These are phyloP conservation scores for Rhinatrema bivittatum DNA, from an alignment of 2,797 vertebrate genomes.

Conservation along the genomic window DNA sequence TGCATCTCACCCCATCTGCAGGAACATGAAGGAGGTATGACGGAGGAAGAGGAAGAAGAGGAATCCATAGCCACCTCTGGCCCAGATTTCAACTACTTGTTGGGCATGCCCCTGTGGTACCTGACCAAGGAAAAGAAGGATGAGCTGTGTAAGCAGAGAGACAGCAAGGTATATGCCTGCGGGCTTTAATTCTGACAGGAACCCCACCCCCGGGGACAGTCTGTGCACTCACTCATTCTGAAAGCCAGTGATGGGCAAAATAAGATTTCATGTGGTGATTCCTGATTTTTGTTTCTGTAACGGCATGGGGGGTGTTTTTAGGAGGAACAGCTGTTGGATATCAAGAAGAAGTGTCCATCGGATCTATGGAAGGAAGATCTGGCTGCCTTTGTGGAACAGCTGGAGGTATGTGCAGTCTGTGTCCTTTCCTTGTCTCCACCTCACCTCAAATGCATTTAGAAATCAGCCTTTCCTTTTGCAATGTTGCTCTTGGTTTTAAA, in stretches of 20 bases:
- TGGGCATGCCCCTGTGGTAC: conserved; percentile 96
- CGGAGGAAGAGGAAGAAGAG: conserved; percentile 40
- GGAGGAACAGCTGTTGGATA: conserved; percentile 67
- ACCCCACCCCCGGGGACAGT: too few relatives aligned
- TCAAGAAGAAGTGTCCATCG: conserved; percentile 67
- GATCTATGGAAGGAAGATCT: conserved; percentile 90
- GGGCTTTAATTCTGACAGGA: too few relatives aligned
- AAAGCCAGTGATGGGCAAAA: too few relatives aligned
- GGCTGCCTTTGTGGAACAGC: conserved; percentile 76
- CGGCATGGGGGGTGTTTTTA: too few relatives aligned
- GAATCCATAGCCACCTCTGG: conserved; percentile 54
- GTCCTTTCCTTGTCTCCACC: too few relatives aligned
- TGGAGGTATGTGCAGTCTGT: conserved; percentile 59
- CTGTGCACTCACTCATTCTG: too few relatives aligned
- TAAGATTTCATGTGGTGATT: too few relatives aligned
- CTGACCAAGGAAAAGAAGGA: conserved; percentile 96
- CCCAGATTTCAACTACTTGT: conserved; percentile 92
- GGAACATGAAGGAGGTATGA: conserved; percentile 44
- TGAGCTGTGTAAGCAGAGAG: conserved; percentile 84
- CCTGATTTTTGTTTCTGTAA: too few relatives aligned
- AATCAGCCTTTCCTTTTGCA: too few relatives aligned
- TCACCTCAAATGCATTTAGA: too few relatives aligned
- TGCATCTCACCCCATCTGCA: background rate
- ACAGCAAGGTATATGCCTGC: conserved; percentile 81
- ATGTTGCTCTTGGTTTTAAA: background rate